Base-by-base conservation (phyloP, 1,140 invertebrate genomes). In the Batillaria attramentaria region DNA sequence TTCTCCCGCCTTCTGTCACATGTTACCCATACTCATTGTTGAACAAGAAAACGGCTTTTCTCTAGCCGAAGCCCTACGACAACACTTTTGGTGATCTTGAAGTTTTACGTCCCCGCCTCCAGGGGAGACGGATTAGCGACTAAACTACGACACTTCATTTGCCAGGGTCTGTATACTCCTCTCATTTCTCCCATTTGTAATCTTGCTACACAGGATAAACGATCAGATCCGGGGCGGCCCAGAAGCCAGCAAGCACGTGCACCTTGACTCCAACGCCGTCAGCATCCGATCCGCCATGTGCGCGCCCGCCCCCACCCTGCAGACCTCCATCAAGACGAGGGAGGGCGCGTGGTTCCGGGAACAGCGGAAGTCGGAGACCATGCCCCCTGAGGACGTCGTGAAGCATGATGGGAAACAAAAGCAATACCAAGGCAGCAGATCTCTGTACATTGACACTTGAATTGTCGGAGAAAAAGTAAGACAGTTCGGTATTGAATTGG, bases 181-280 rank as follows among this genome's bases (percentile, higher is more conserved):
- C 10, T 62, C 0, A 6, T 50, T 50, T 50, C 46, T n/a, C 31
- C 31, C 20, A 6, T 50, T 24, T 4, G n/a, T 60, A n/a, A 20
- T 60, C 20, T 60, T 6, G n/a, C 33, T 62, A 42, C 39, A 50
- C 41, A 75, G 73, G 28, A 28, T 77, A 0, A 80, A 80, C 68
- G 74, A 80, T 5, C 79, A 80, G 74, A 76, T 80, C 42, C 74
- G 79, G 35, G 79, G 79, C 24, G 74, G 79, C 3, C 66, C 74
- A 0, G 74, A 77, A 24, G 50, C 66, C 8, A 31, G 35, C 43
- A 70, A 35, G 39, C 39, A 50, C 3, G 39, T 41, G 24, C 68
- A 80, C 35, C 6, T 80, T 37, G 79, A 80, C 65, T 31, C 72
- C 37, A n/a, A 72, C 16, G 33, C 79, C 1, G n/a, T 80, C 42